Conservation (phyloP, 2,113 vertebrate species). For the Eurystomus gularis region DNA sequence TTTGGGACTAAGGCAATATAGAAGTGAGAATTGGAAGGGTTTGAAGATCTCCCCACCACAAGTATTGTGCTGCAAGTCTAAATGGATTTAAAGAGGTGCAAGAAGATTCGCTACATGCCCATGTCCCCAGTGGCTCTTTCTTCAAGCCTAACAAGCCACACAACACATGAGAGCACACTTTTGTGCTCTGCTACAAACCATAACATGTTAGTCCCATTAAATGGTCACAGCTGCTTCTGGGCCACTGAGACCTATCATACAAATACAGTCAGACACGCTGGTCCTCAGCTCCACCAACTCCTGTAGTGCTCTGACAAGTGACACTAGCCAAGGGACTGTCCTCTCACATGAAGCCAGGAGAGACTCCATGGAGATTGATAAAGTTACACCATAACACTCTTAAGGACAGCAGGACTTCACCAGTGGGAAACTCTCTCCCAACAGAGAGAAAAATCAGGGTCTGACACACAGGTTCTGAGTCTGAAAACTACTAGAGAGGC, state of each 20-base stretch:
- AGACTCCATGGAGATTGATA: not conserved
- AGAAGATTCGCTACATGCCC: not conserved
- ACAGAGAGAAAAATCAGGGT: not conserved
- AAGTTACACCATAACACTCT: not conserved
- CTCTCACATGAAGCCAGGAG: not conserved
- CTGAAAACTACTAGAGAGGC: not conserved
- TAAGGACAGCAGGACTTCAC: not conserved
- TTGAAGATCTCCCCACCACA: not conserved
- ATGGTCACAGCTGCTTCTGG: not conserved
- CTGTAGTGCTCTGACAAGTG: not conserved
- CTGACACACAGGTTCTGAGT: not conserved
- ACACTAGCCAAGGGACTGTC: not conserved
- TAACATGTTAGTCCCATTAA: not conserved
- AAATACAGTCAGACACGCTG: not conserved
- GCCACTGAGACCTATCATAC: not conserved
- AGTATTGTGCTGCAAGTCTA: not conserved
- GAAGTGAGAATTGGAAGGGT: not conserved
- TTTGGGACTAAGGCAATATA: not conserved
- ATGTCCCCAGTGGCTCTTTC: not conserved
- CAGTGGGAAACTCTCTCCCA: not conserved
- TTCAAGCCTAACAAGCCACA: not conserved
- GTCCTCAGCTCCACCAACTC: not conserved
- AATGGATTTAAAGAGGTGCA: not conserved
- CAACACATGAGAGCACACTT: fast-evolving
- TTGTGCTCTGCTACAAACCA: not conserved